Conservation (phyloP, 1,140 invertebrate genomes). For the Ptiloglossa arizonensis region DNA sequence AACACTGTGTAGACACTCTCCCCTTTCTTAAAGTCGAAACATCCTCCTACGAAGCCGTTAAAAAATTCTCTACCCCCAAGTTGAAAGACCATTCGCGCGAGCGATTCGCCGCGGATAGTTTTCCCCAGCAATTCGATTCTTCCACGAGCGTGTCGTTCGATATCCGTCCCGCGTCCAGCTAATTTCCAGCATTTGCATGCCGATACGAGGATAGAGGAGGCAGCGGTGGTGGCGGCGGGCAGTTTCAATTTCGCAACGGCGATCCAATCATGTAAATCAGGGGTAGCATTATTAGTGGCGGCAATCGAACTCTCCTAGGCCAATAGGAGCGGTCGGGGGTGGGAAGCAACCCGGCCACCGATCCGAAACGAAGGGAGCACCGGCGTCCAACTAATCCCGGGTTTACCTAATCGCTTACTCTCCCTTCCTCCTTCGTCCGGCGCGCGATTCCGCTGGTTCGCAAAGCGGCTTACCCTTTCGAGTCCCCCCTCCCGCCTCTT, state of each 20-base stretch:
- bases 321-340: constrained; percentile 43
- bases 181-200: constrained; percentile 57
- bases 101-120: too few relatives aligned
- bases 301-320: constrained; percentile 75
- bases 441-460: constrained; percentile 73
- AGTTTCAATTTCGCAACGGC: constrained; percentile 81
- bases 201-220: constrained; percentile 52
- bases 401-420: constrained; percentile 81
- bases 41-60: too few relatives aligned
- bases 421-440: constrained; percentile 64
- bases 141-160: not conserved
- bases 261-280: constrained; percentile 82
- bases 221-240: constrained; percentile 32
- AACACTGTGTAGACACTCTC: too few relatives aligned
- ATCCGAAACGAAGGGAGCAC: constrained; percentile 68
- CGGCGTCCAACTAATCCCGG: constrained; percentile 79
- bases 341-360: constrained; percentile 42
- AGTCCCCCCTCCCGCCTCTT: constrained; percentile 50
- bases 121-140: constrained; percentile 12
- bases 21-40: too few relatives aligned
- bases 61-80: too few relatives aligned
- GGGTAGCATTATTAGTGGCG: constrained; percentile 79
- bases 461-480: constrained; percentile 81
- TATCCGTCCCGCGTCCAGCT: constrained; percentile 26
- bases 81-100: too few relatives aligned